Conservation (phyloP, 2,888 invertebrate genomes). For the Noctua comes region DNA sequence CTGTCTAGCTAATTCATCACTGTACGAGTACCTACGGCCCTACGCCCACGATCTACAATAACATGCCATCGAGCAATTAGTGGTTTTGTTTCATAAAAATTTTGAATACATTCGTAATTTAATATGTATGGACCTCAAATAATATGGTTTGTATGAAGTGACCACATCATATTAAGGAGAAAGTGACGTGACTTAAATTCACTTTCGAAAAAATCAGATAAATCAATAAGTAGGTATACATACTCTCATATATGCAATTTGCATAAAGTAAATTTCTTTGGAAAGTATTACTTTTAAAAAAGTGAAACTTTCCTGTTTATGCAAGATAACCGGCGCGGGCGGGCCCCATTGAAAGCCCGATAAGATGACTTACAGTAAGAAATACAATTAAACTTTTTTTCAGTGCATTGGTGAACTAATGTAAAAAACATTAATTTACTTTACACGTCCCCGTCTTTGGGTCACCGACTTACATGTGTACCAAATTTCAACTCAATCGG, state of each 20-base stretch:
- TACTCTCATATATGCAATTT: neutral
- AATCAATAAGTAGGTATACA: neutral
- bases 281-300: neutral
- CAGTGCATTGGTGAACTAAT: neutral
- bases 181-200: neutral
- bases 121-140: neutral
- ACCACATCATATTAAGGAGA: neutral
- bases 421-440: no score
- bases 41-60: conserved; percentile 51
- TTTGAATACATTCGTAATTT: conserved; percentile 13
- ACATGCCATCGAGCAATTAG: conserved; percentile 65
- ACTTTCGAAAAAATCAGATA: neutral
- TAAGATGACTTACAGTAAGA: neutral
- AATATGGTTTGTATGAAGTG: neutral
- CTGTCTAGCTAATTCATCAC: conserved; percentile 55
- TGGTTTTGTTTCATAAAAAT: conserved; percentile 24
- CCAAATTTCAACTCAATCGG: no score
- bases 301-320: conserved; percentile 11
- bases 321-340: neutral
- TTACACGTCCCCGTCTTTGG: no score
- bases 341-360: neutral
- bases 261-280: conserved; percentile 10
- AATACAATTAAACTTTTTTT: neutral
- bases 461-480: no score
- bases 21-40: conserved; percentile 3